These are phyloP conservation scores for Galagoides demidoff DNA, from an alignment of 2,797 vertebrate genomes.

Conservation along the genomic window DNA sequence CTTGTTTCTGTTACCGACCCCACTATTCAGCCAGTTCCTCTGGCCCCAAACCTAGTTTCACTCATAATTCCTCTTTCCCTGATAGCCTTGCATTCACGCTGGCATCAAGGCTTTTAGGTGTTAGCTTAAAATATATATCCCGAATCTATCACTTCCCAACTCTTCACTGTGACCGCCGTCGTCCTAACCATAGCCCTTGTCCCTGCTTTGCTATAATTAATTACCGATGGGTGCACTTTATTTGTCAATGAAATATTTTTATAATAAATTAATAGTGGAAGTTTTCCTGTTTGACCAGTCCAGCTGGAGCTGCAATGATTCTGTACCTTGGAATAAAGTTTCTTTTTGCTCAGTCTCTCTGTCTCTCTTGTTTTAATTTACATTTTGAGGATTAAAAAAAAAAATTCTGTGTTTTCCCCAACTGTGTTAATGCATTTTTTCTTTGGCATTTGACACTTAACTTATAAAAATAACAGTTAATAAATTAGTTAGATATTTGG, in stretches of 20 bases:
- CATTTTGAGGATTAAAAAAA: background rate
- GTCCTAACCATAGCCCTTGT: background rate
- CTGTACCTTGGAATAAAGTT: background rate
- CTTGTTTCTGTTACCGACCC: background rate
- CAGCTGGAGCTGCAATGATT: background rate
- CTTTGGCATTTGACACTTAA: background rate
- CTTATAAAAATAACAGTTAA: background rate
- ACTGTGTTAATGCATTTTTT: background rate
- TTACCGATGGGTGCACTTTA: background rate
- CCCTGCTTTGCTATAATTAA: background rate
- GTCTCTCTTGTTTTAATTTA: constrained; percentile 18
- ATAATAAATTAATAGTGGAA: background rate
- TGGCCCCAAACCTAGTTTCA: background rate
- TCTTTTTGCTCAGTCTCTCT: constrained; percentile 23
- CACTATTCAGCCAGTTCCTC: background rate
- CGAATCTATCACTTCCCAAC: background rate
- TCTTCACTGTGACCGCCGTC: background rate
- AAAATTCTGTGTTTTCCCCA: background rate
- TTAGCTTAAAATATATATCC: background rate
- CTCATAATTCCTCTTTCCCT: background rate
- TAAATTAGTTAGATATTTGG: background rate
- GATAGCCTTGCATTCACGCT: background rate
- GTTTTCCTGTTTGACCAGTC: background rate
- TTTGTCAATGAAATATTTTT: background rate
- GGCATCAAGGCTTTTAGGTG: background rate